Conservation (phyloP, 2,888 invertebrate species). For the Coleophora deauratella region DNA sequence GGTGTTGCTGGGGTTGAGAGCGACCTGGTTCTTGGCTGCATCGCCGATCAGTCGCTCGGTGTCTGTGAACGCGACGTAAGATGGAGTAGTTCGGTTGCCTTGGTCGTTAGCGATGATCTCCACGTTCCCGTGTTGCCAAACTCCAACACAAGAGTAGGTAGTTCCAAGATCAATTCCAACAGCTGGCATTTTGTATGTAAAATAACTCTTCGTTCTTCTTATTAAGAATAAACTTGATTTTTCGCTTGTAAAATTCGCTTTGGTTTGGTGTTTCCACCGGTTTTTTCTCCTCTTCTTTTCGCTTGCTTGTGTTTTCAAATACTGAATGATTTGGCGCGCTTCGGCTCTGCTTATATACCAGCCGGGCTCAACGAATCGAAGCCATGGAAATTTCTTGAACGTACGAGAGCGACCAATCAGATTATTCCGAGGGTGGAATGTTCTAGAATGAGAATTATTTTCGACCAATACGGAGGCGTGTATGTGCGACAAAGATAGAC, state of each 20-base stretch:
- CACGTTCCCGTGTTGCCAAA: slow-evolving; percentile 87
- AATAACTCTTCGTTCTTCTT: no score
- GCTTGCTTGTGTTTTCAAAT: slow-evolving; percentile 44
- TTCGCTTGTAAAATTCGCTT: slow-evolving; percentile 3
- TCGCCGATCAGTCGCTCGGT: slow-evolving; percentile 89
- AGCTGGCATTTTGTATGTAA: slow-evolving; percentile 43
- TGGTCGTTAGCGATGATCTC: slow-evolving; percentile 92
- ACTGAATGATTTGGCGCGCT: slow-evolving; percentile 49
- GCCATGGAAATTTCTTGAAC: slow-evolving; percentile 40
- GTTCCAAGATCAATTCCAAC: slow-evolving; percentile 83
- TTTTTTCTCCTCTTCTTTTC: slow-evolving; percentile 24
- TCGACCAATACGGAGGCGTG: slow-evolving; percentile 26
- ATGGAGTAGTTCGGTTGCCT: slow-evolving; percentile 90
- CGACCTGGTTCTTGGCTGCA: slow-evolving; percentile 89
- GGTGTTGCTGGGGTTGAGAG: slow-evolving; percentile 83
- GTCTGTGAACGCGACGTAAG: slow-evolving; percentile 91
- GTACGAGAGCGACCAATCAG: slow-evolving; percentile 32
- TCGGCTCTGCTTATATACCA: slow-evolving; percentile 32
- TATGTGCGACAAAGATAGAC: slow-evolving; percentile 18
- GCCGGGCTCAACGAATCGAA: slow-evolving; percentile 28
- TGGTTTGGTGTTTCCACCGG: slow-evolving; percentile 28
- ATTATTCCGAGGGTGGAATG: slow-evolving; percentile 21
- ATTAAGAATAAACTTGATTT: slow-evolving; percentile 7
- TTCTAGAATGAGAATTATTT: slow-evolving; percentile 28
- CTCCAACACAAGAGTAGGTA: slow-evolving; percentile 90